These are phyloP conservation scores for Netelia fuscicornis DNA, from an alignment of 2,888 invertebrate genomes.

Conservation along the genomic window DNA sequence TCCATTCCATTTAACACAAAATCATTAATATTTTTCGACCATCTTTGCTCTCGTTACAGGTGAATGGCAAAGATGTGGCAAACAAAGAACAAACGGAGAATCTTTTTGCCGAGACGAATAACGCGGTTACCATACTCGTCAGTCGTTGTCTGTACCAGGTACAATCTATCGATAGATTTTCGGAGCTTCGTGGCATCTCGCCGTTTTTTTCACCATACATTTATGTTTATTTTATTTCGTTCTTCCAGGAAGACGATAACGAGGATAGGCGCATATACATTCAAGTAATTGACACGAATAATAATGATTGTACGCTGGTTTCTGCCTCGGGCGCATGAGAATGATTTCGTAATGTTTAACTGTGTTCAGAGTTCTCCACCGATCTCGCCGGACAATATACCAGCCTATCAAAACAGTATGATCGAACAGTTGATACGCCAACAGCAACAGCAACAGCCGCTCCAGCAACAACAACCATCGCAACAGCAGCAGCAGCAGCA, in stretches of 20 bases:
- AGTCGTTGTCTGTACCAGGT: conserved; percentile 87
- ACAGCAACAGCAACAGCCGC: conserved; percentile 77
- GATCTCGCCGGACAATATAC: conserved; percentile 79
- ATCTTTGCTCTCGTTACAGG: conserved; percentile 77
- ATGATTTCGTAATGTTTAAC: too few species aligned
- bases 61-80: conserved; percentile 88
- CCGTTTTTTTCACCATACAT: not conserved
- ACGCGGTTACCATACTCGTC: conserved; percentile 87
- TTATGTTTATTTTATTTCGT: conserved; percentile 60
- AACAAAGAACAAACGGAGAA: conserved; percentile 87
- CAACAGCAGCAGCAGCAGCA: conserved; percentile 59
- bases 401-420: conserved; percentile 86
- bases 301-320: too few species aligned
- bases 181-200: not conserved
- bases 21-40: conserved; percentile 55
- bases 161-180: conserved; percentile 57
- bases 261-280: conserved; percentile 81
- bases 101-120: conserved; percentile 87
- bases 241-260: conserved; percentile 81
- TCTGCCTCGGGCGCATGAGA: too few species aligned
- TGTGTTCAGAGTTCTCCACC: conserved; percentile 77
- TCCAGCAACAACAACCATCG: conserved; percentile 65
- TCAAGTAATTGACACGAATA: conserved; percentile 76
- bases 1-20: conserved; percentile 19
- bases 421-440: conserved; percentile 85